These are phyloP conservation scores for Chrysochloris asiatica DNA, from an alignment of 2,113 vertebrate genomes.

Conservation along the genomic window DNA sequence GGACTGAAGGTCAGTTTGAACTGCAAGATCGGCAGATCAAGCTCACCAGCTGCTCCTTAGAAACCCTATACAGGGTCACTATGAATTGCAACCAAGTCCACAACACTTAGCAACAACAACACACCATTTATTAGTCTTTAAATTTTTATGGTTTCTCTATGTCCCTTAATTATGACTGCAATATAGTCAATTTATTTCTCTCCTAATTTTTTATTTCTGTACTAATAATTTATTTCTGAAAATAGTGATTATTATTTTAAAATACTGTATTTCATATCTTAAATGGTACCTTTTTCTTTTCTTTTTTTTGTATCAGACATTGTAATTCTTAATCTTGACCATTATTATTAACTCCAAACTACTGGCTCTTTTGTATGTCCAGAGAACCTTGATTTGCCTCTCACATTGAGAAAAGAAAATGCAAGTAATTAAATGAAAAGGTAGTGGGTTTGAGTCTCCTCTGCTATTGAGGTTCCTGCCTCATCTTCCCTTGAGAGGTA, in stretches of 20 bases:
- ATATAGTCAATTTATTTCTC: no score
- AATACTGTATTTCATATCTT: neutral
- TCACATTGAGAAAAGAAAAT: neutral
- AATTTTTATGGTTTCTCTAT: neutral
- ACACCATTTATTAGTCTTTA: neutral
- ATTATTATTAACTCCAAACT: no score
- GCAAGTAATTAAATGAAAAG: neutral
- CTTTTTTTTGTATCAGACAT: neutral
- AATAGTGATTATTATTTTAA: neutral
- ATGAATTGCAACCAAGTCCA: no score
- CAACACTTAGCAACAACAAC: no score
- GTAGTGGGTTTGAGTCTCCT: neutral
- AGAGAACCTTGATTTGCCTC: neutral
- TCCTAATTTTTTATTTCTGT: no score
- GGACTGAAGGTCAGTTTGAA: no score
- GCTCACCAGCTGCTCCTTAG: no score
- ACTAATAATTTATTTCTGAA: neutral
- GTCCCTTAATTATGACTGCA: neutral
- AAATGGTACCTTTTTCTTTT: no score
- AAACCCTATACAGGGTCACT: no score
- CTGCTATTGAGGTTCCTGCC: no score
- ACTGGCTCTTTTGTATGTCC: neutral
- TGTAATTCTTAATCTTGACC: neutral
- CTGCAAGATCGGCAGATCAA: no score
- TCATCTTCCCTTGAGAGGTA: neutral